Conservation (phyloP, 2,888 invertebrate species). For the Sceliomorpha sp. region DNA sequence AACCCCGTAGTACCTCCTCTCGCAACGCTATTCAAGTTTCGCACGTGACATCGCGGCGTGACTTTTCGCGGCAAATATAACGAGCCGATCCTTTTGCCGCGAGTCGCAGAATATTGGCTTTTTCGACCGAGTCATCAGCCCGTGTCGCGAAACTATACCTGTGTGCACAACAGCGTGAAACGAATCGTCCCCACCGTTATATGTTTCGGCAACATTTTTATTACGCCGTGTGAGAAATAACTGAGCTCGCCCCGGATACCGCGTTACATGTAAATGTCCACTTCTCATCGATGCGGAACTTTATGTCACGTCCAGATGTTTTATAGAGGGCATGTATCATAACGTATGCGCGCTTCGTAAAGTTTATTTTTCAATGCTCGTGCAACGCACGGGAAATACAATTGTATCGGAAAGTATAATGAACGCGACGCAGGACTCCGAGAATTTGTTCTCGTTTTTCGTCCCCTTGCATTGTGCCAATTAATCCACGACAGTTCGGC, state of each 20-base stretch:
- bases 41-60: conserved; percentile 46
- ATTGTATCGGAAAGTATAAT: conserved; percentile 35
- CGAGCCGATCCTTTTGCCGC: conserved; percentile 45
- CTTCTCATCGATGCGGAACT: conserved; percentile 56
- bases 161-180: conserved; percentile 43
- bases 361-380: conserved; percentile 48
- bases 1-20: conserved; percentile 34
- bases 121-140: conserved; percentile 47
- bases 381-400: conserved; percentile 28
- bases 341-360: conserved; percentile 32
- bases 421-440: conserved; percentile 9
- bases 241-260: conserved; percentile 34
- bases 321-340: conserved; percentile 54
- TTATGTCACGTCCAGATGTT: conserved; percentile 54
- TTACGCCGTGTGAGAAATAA: conserved; percentile 50
- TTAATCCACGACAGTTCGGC: not conserved
- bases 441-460: not conserved
- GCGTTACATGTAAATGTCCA: conserved; percentile 54
- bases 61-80: conserved; percentile 38
- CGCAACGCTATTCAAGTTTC: conserved; percentile 51
- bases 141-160: conserved; percentile 48
- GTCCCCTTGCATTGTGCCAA: conserved; percentile 5
- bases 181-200: conserved; percentile 47
- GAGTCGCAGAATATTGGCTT: conserved; percentile 47
- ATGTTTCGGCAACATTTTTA: conserved; percentile 41